Evolutionary conservation across 2,797 vertebrate species (phyloP).

Genomic region (Artibeus lituratus): DNA sequence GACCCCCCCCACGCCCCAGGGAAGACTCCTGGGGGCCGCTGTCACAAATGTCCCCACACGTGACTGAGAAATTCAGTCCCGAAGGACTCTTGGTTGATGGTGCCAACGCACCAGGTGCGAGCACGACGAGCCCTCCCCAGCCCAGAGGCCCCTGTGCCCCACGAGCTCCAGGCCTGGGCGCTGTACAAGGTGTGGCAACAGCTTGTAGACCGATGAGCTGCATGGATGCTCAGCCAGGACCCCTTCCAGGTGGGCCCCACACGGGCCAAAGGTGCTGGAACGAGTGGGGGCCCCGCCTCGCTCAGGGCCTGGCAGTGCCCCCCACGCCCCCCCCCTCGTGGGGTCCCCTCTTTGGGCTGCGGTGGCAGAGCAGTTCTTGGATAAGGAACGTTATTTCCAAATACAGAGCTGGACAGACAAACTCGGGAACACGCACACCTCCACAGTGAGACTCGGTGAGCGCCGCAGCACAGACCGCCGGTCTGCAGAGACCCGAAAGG

Average conservation of each 20-base stretch:
- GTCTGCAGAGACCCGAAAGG: conserved; percentile 40
- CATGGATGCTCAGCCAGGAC: accelerated
- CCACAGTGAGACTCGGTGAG: background rate
- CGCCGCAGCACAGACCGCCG: background rate
- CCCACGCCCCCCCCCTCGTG: background rate
- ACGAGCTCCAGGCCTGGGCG: background rate
- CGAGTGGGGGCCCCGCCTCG: background rate
- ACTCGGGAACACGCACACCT: background rate
- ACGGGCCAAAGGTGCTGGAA: background rate
- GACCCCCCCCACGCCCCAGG: background rate
- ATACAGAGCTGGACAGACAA: background rate
- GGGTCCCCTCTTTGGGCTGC: background rate
- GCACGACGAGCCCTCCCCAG: no score
- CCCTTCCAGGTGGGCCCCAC: background rate
- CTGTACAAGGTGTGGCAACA: background rate
- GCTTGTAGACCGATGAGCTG: background rate
- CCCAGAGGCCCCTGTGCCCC: no score
- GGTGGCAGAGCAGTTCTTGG: no score
- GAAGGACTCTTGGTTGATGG: background rate
- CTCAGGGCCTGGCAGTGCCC: background rate
- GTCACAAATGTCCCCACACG: background rate
- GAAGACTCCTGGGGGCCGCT: background rate
- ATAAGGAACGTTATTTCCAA: background rate
- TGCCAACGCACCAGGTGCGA: no score
- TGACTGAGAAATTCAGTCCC: background rate